A percentile compares a stretch with the other conserved stretches of the same genome.
phyloP scores from a whole-genome alignment of 2,797 vertebrate genomes.

The Masticophis lateralis region DNA sequence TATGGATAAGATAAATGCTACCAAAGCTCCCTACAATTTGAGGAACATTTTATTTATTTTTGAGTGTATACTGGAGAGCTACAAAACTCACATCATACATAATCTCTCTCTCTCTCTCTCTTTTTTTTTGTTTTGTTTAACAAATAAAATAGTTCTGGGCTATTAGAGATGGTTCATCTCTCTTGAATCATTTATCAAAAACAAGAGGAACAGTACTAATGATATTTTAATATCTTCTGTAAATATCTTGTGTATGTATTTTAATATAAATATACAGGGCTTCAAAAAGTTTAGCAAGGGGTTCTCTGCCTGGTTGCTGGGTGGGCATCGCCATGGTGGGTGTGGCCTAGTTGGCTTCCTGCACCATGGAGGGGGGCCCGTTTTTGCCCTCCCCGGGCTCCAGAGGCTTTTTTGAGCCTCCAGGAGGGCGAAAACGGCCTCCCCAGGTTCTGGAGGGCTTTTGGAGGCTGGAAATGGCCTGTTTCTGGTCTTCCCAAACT shows the following conservation, averaged over 20 bases:
- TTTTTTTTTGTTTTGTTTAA: background rate
- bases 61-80: background rate
- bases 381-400: no score
- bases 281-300: no score
- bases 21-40: background rate
- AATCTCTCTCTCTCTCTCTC: no score
- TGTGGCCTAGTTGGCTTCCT: no score
- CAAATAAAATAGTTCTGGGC: background rate
- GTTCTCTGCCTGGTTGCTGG: no score
- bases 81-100: background rate
- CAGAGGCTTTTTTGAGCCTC: no score
- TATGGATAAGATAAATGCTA: background rate
- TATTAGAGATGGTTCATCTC: background rate
- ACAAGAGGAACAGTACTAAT: background rate
- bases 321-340: no score
- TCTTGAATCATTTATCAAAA: background rate
- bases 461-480: no score
- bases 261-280: background rate
- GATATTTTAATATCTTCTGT: background rate
- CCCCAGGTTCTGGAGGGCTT: no score
- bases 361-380: no score
- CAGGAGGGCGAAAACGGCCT: no score
- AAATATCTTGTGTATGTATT: background rate
- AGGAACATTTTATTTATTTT: background rate
- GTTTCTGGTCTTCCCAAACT: no score